phyloP scores from a whole-genome alignment of 2,888 invertebrate species.

The Cantharis rufa region DNA sequence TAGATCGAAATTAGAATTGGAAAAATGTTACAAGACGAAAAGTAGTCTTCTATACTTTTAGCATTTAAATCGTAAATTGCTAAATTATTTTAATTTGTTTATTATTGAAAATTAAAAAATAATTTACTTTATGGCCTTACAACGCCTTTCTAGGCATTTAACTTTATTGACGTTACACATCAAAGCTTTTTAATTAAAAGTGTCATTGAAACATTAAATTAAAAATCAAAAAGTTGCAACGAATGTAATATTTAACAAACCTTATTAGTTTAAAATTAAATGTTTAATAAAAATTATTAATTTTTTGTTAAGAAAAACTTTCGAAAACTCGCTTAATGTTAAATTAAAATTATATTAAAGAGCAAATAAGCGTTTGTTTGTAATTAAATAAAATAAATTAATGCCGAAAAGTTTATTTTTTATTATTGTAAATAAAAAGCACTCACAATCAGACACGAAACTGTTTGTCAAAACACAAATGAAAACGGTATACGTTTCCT shows the following conservation, averaged over 20 bases:
- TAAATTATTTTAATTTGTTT: too few species aligned
- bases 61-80: too few species aligned
- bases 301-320: not conserved
- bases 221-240: not conserved
- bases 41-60: too few species aligned
- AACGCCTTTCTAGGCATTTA: too few species aligned
- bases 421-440: not conserved
- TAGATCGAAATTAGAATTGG: too few species aligned
- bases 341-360: not conserved
- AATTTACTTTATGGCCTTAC: too few species aligned
- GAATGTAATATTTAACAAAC: too few species aligned
- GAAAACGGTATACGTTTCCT: constrained; percentile 13
- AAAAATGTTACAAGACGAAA: too few species aligned
- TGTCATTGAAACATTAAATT: not conserved
- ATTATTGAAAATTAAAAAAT: too few species aligned
- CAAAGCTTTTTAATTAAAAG: not conserved
- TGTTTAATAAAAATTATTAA: not conserved
- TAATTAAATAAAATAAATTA: not conserved
- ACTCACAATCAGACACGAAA: constrained; percentile 6
- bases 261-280: not conserved
- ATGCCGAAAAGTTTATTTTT: not conserved
- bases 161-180: not conserved
- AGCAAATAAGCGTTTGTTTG: not conserved
- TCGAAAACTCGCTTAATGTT: not conserved
- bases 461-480: constrained; percentile 20